phyloP scores from a whole-genome alignment of 2,888 invertebrate genomes.

The Melipona beecheii region DNA sequence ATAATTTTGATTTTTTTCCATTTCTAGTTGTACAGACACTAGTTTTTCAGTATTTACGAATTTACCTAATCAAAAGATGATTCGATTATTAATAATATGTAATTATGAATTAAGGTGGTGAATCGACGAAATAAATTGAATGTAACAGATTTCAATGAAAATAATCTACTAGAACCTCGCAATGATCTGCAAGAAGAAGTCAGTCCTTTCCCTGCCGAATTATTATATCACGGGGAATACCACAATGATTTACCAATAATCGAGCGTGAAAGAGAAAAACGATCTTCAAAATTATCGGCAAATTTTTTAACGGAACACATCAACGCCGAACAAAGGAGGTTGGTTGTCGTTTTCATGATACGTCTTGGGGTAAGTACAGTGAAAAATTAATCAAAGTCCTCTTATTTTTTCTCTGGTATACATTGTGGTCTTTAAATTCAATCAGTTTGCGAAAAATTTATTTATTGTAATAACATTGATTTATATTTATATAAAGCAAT shows the following conservation, averaged over 20 bases:
- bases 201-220: neutral
- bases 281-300: slow-evolving; percentile 45
- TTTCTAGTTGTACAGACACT: too few species aligned
- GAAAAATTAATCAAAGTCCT: neutral
- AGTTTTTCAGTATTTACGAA: too few species aligned
- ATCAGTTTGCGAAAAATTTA: neutral
- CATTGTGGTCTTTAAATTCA: neutral
- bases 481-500: too few species aligned
- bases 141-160: rapidly evolving
- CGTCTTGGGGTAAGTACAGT: slow-evolving; percentile 61
- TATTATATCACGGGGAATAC: slow-evolving; percentile 60
- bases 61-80: too few species aligned
- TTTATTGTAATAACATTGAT: too few species aligned
- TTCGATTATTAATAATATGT: too few species aligned
- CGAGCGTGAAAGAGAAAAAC: slow-evolving; percentile 64
- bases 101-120: neutral
- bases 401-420: too few species aligned
- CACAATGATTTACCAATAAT: slow-evolving; percentile 50
- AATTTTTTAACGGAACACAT: slow-evolving; percentile 61
- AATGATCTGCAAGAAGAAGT: rapidly evolving
- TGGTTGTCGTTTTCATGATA: slow-evolving; percentile 70
- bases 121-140: neutral
- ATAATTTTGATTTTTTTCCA: too few species aligned
- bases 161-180: rapidly evolving
- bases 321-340: slow-evolving; percentile 67